Conservation (phyloP, 1,140 invertebrate genomes). For the Hesperophylax magnus region DNA sequence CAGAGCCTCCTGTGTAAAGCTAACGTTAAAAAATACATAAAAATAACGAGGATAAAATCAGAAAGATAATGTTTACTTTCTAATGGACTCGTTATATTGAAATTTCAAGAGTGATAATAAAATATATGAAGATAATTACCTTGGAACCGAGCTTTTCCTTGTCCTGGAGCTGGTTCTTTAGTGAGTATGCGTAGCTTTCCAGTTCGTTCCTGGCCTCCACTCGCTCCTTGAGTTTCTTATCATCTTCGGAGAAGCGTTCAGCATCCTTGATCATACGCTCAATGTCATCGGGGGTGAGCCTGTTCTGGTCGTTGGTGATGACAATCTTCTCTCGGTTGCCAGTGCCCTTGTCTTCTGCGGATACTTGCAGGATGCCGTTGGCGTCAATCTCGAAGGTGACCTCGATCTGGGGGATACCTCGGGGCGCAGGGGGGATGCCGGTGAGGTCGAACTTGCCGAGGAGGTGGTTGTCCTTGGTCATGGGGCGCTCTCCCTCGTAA, state of each 20-base stretch:
- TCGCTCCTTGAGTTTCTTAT: conserved; percentile 97
- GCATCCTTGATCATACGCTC: conserved; percentile 99
- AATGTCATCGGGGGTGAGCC: conserved; percentile 97
- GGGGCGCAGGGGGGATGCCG: conserved; percentile 96
- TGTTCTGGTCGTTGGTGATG: conserved; percentile 98
- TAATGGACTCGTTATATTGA: neutral
- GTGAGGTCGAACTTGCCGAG: conserved; percentile 98
- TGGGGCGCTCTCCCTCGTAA: conserved; percentile 97
- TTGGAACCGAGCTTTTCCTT: conserved; percentile 99
- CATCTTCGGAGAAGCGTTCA: conserved; percentile 98
- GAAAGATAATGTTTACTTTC: neutral
- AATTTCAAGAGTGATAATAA: too few species aligned
- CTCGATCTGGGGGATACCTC: conserved; percentile 99
- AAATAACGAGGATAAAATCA: neutral
- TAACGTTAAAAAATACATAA: too few species aligned
- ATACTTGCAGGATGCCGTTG: conserved; percentile 95
- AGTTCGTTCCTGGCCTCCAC: conserved; percentile 96
- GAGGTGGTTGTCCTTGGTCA: conserved; percentile 99
- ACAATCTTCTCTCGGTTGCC: conserved; percentile 99
- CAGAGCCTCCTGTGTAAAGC: too few species aligned
- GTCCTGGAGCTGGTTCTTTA: conserved; percentile 97
- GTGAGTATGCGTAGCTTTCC: conserved; percentile 97
- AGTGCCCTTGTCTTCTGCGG: conserved; percentile 98
- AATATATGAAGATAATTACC: conserved; percentile 63
- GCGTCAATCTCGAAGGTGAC: conserved; percentile 99